These are phyloP conservation scores for Xiphorhynchus elegans DNA, from an alignment of 2,113 vertebrate genomes.

Conservation along the genomic window DNA sequence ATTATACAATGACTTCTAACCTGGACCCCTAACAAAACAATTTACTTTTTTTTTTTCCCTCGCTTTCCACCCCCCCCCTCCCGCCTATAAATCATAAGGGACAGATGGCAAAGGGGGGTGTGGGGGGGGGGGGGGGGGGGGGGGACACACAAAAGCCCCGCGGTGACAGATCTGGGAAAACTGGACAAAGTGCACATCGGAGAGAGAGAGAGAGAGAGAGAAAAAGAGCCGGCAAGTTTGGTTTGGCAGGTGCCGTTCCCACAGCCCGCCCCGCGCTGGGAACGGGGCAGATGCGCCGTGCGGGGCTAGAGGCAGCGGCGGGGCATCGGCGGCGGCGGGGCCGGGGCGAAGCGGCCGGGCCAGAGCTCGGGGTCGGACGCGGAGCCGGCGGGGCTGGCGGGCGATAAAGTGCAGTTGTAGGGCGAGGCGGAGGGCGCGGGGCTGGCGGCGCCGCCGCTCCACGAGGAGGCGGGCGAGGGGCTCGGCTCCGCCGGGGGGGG, in stretches of 20 bases:
- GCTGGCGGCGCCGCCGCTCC: slow-evolving; percentile 54
- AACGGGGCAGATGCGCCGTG: slow-evolving; percentile 66
- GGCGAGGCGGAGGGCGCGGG: slow-evolving; percentile 65
- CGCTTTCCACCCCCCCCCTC: background rate
- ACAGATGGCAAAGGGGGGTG: slow-evolving; percentile 80
- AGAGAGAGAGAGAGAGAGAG: background rate
- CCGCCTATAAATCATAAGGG: slow-evolving; percentile 73
- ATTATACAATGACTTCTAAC: slow-evolving; percentile 87
- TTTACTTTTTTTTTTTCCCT: background rate
- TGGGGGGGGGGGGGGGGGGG: too few relatives aligned
- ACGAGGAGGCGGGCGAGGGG: slow-evolving; percentile 54
- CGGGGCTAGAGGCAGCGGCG: background rate
- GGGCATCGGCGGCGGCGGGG: background rate
- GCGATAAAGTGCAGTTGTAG: slow-evolving; percentile 72
- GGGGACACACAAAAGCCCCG: slow-evolving; percentile 77
- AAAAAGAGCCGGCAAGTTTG: slow-evolving; percentile 61
- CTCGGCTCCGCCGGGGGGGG: too few relatives aligned
- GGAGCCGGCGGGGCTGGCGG: slow-evolving; percentile 68
- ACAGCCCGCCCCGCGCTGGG: slow-evolving; percentile 70
- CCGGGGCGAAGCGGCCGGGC: slow-evolving; percentile 55
- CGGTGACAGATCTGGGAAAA: slow-evolving; percentile 72
- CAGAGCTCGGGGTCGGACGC: slow-evolving; percentile 76
- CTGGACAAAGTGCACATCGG: slow-evolving; percentile 79
- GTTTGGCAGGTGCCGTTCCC: slow-evolving; percentile 79
- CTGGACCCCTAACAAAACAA: slow-evolving; percentile 73